Base-by-base conservation (phyloP, 2,888 invertebrate genomes). In the Nipponacmea schrenckii region DNA sequence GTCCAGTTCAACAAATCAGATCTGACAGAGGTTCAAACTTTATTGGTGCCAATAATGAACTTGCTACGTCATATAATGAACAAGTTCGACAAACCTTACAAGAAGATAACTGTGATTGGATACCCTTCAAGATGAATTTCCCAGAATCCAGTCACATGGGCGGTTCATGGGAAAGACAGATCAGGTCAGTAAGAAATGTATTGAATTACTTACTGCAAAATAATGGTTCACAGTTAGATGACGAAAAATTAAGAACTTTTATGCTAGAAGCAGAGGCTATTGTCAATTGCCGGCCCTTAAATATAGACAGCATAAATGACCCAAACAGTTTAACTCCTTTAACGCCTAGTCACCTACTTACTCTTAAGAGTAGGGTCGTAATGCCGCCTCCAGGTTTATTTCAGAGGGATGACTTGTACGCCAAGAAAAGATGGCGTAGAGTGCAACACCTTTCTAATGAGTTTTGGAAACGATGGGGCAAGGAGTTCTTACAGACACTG, bases 1-100 rank as follows among this genome's bases (percentile, higher is more conserved):
- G 80, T 8, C 77, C 75, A 26, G 70, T 79, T 12, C 39, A 71
- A 31, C 72, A 67, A 39, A 62, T 78, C 1, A 44, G 75, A 26
- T 79, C 69, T 45, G 78, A 79, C 66, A 50, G 69, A 65, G 78
- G 79, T 8, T 75, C 78, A 4, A 79, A 79, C 64, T 79, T 78
- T 69, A 67, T 78, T 48, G 80, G 77, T 26, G 77, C 72, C 17
- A 50, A 71, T n/a, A 68, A 62, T 44, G 56, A 56, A 56, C 10
- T 56, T 48, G 15, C 48, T 3, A 48, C 15, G n/a, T n/a, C n/a
- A n/a, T n/a, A 77, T 48, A 26, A 67, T 45, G 63, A 67, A 24
- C n/a, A 15, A 15, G 24, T 67, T 50, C 24, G 7, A 20, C n/a
- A 17, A 15, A 50, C 20, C 17, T 17, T 67, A 50, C 27, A 48